Evolutionary conservation across 1,140 invertebrate genomes (phyloP).

Genomic region (Samia ricini): DNA sequence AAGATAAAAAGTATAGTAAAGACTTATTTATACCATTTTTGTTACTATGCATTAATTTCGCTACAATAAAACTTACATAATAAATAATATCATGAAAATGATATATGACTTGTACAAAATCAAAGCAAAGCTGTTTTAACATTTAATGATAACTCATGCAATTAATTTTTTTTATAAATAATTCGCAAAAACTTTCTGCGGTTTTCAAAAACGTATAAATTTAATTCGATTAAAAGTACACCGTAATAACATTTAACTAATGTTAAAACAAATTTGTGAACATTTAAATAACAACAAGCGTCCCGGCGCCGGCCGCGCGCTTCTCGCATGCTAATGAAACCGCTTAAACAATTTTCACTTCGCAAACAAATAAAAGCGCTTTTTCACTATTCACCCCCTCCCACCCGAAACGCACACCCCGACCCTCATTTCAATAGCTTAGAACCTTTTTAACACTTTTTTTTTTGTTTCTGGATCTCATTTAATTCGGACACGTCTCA

Average conservation of each 20-base stretch:
- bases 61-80: no score
- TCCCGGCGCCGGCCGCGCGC: no score
- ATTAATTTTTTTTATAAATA: background rate
- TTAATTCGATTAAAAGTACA: background rate
- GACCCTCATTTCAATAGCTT: no score
- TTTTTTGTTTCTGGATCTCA: background rate
- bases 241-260: background rate
- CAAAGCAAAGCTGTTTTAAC: background rate
- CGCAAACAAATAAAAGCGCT: background rate
- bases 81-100: no score
- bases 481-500: background rate
- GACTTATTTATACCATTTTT: no score
- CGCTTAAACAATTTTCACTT: slow-evolving; percentile 1
- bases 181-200: background rate
- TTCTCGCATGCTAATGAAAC: background rate
- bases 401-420: no score
- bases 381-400: background rate
- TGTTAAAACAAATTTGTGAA: background rate
- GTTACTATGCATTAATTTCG: no score
- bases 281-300: background rate
- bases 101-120: no score
- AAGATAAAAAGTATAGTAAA: no score
- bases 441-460: background rate
- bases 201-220: background rate
- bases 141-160: background rate